phyloP scores from a whole-genome alignment of 1,140 invertebrate species.

The Drosophila nigromelanica region DNA sequence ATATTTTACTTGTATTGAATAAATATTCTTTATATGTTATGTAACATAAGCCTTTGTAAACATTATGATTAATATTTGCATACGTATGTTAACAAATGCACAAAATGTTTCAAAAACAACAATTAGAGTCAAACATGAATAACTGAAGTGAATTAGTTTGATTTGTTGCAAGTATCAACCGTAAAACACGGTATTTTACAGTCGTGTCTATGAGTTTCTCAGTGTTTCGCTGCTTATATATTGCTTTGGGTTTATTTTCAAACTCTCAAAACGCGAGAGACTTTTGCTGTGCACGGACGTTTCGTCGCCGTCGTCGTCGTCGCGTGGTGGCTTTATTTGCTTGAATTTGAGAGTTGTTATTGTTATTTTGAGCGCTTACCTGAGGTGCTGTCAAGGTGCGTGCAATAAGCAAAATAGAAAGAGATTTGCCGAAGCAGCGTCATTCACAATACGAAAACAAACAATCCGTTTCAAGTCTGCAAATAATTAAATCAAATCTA shows the following conservation, averaged over 20 bases:
- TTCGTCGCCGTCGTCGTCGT: slow-evolving; percentile 33
- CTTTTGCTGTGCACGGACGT: slow-evolving; percentile 50
- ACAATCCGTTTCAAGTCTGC: not conserved
- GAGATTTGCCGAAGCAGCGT: not conserved
- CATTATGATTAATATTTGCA: too few species aligned
- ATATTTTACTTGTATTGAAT: too few species aligned
- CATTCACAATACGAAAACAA: slow-evolving; percentile 5
- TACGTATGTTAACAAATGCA: too few species aligned
- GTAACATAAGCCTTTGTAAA: too few species aligned
- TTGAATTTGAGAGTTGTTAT: slow-evolving; percentile 46
- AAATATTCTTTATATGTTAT: too few species aligned
- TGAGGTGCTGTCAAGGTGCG: slow-evolving; percentile 32
- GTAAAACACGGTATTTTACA: slow-evolving; percentile 16
- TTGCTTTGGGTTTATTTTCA: slow-evolving; percentile 27
- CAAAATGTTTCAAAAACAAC: too few species aligned
- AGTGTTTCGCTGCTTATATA: not conserved
- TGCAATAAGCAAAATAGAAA: not conserved
- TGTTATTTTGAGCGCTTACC: slow-evolving; percentile 31
- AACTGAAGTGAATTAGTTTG: too few species aligned
- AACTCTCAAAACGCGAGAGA: slow-evolving; percentile 45
- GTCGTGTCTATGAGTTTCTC: not conserved
- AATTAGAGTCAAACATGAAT: too few species aligned
- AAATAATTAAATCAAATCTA: slow-evolving; percentile 3
- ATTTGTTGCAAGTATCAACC: not conserved
- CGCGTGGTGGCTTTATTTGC: slow-evolving; percentile 36